Base-by-base conservation (phyloP, 2,797 vertebrate genomes). In the Anguilla obscura region DNA sequence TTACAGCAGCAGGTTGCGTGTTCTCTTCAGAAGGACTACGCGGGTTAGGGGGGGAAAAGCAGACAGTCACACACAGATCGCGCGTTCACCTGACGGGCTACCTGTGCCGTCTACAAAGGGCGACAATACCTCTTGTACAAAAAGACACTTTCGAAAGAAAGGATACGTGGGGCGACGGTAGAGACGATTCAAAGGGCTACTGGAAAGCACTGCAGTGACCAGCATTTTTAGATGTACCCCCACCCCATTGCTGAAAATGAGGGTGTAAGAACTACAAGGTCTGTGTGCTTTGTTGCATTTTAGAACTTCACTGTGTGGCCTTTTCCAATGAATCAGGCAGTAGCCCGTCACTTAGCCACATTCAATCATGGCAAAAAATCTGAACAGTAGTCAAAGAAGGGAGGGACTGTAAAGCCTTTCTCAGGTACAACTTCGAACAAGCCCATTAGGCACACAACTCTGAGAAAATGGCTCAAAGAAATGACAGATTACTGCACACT, bases 21-120 rank as follows among this genome's bases (percentile, higher is more conserved):
- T 84, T 27, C 80, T 84, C 54, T 56, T 84, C 24, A 84, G 16
- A 52, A 84, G 83, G 52, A 84, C 9, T 30, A 82, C 45, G 50
- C 79, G 50, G 52, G 27, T 5, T 54, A 84, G 16, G 33, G 40
- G 36, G 24, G 10, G 18, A 24, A 18, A 18, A 36, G 1, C 1
- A 27, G 69, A 3, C 8, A 27, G 50, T 0, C 18, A 82, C 16
- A n/a, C 21, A 21, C 40, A 50, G 21, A 50, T 45, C 30, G 21
- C 16, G 36, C 1, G 79, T 50, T 82, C 45, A n/a, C 79, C 21
- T 1, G 79, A 21, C 79, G 1, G 21, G n/a, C 40, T 50, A 36
- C 33, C 71, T 33, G 79, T n/a, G 40, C 27, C 83, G 6, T 84
- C 18, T 84, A 14, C 27, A 84, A 54, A 6, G 50, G 79, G 45